These are phyloP conservation scores for Anseranas semipalmata DNA, from an alignment of 2,113 vertebrate genomes.

Conservation along the genomic window DNA sequence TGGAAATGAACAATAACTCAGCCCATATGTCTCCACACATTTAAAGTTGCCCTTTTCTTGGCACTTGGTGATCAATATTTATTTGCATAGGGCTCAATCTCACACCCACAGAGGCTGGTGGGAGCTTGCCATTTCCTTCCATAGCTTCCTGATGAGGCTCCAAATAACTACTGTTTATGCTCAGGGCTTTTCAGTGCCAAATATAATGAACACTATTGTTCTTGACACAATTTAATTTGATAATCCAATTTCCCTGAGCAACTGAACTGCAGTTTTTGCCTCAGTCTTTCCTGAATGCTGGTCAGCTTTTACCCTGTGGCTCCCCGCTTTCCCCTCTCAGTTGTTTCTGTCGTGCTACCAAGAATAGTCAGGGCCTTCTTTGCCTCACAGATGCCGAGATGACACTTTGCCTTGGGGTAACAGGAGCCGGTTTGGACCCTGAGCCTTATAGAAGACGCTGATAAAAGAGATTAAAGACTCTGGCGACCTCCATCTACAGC, in stretches of 20 bases:
- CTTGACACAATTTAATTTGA: conserved; percentile 57
- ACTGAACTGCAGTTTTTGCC: not conserved
- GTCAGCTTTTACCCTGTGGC: not conserved
- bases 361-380: not conserved
- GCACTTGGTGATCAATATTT: not conserved
- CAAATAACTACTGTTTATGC: not conserved
- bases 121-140: conserved; percentile 47
- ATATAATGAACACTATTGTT: conserved; percentile 50
- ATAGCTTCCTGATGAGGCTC: not conserved
- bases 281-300: conserved; percentile 30
- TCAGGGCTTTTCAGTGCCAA: conserved; percentile 41
- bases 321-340: not conserved
- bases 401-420: not conserved
- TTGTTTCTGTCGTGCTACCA: not conserved
- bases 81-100: not conserved
- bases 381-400: not conserved
- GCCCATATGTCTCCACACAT: not conserved
- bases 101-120: conserved; percentile 7
- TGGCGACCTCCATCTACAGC: not conserved
- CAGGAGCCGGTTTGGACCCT: not conserved
- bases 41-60: not conserved
- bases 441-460: not conserved
- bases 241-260: conserved; percentile 28
- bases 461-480: not conserved
- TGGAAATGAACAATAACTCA: not conserved